phyloP scores from a whole-genome alignment of 2,797 vertebrate species.

The Spea hammondii region DNA sequence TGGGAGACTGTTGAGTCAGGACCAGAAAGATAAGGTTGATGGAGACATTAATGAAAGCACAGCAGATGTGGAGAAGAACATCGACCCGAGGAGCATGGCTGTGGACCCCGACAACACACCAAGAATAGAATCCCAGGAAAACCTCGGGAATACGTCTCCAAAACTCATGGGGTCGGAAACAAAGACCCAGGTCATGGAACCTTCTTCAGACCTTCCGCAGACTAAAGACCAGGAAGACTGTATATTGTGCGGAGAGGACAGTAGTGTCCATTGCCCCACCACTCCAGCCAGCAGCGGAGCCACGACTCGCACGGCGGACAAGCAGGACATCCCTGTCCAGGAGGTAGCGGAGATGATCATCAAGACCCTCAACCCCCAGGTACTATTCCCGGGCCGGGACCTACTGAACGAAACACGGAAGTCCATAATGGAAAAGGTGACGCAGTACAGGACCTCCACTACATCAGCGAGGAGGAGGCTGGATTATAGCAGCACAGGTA shows the following conservation, averaged over 20 bases:
- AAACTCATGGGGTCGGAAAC: background rate
- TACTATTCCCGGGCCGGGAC: slow-evolving; percentile 58
- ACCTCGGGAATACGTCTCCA: background rate
- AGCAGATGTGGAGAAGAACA: background rate
- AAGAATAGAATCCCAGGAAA: background rate
- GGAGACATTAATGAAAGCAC: background rate
- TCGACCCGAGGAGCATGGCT: background rate
- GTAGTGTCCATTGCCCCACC: slow-evolving; percentile 31
- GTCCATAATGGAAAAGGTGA: slow-evolving; percentile 49
- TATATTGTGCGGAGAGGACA: background rate
- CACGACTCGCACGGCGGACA: slow-evolving; percentile 11
- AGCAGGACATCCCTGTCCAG: slow-evolving; percentile 60
- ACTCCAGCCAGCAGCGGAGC: background rate
- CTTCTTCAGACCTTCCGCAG: background rate
- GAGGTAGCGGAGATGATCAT: slow-evolving; percentile 67
- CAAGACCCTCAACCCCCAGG: slow-evolving; percentile 51
- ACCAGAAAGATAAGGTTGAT: slow-evolving; percentile 14
- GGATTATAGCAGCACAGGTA: slow-evolving; percentile 13
- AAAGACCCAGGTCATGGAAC: background rate
- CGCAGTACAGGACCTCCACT: slow-evolving; percentile 52
- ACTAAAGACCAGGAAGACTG: background rate
- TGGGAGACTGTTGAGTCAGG: slow-evolving; percentile 71
- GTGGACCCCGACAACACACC: background rate
- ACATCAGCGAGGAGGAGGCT: slow-evolving; percentile 40
- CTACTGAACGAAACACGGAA: slow-evolving; percentile 57